Evolutionary conservation across 2,113 vertebrate genomes (phyloP).

Genomic region (Bos javanicus): DNA sequence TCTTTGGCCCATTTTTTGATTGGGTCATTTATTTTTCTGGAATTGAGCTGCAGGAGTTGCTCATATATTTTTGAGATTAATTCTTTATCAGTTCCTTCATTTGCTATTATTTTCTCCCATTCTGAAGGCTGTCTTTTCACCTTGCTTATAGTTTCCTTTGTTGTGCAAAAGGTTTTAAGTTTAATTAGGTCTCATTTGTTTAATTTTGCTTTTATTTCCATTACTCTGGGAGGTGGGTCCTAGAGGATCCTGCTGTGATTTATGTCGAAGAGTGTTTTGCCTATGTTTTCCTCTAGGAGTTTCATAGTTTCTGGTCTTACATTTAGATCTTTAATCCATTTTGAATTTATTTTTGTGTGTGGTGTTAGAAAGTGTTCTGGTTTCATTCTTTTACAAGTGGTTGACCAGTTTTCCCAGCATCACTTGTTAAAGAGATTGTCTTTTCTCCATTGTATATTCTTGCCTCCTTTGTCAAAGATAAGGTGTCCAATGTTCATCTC

Average conservation of each 20-base stretch:
- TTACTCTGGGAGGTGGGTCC: background rate
- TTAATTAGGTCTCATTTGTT: background rate
- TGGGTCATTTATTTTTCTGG: background rate
- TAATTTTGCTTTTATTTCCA: background rate
- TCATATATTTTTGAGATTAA: background rate
- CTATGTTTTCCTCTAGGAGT: background rate
- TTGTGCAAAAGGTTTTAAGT: background rate
- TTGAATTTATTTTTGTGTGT: background rate
- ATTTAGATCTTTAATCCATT: background rate
- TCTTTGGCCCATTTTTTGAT: background rate
- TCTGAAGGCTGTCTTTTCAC: background rate
- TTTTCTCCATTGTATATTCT: background rate
- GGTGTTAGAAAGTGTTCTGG: background rate
- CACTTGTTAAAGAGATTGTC: background rate
- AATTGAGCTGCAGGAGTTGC: background rate
- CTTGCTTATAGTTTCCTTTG: background rate
- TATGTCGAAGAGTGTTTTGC: background rate
- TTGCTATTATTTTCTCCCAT: background rate
- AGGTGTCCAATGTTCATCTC: background rate
- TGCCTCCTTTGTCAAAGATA: background rate
- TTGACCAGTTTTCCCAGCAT: background rate
- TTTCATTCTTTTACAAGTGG: background rate
- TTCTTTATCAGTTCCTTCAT: background rate
- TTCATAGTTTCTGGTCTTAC: background rate
- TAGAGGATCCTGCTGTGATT: background rate